Evolutionary conservation across 2,888 invertebrate genomes (phyloP).

Genomic region (Tortricodes alternella): DNA sequence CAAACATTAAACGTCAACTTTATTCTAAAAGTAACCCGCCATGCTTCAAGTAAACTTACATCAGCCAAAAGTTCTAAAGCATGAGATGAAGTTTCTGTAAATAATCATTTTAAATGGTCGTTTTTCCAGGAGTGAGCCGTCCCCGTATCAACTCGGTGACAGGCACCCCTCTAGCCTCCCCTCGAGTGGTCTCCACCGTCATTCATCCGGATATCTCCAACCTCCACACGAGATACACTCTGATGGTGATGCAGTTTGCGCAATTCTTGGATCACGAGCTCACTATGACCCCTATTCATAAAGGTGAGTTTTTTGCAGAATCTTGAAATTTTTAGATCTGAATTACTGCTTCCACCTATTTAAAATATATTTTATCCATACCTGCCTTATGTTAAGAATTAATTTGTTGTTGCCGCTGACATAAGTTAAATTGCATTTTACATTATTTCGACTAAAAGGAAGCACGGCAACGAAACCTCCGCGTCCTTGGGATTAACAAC

Average conservation of each 20-base stretch:
- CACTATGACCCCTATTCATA: conserved; percentile 96
- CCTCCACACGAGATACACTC: conserved; percentile 92
- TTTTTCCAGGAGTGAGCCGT: conserved; percentile 86
- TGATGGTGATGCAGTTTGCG: conserved; percentile 97
- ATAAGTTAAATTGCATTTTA: no score
- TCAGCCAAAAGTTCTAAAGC: no score
- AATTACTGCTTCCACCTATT: background rate
- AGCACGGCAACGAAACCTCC: no score
- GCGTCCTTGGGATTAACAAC: no score
- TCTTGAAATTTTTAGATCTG: background rate
- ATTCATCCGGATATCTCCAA: conserved; percentile 97
- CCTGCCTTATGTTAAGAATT: no score
- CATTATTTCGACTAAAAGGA: no score
- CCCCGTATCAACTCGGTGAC: conserved; percentile 89
- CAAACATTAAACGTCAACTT: no score
- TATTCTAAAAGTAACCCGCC: no score
- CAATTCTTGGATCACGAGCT: conserved; percentile 97
- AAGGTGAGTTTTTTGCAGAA: conserved; percentile 75
- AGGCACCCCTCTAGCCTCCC: conserved; percentile 91
- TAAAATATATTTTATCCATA: no score
- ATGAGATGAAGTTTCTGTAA: no score
- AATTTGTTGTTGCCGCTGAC: no score
- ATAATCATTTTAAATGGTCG: background rate
- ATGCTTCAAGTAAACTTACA: no score
- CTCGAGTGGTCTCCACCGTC: conserved; percentile 91